Percentiles rank a stretch among this genome's conserved stretches.
These are phyloP conservation scores for Drosophila pachea DNA, from an alignment of 1,140 invertebrate species.

Conservation along the genomic window DNA sequence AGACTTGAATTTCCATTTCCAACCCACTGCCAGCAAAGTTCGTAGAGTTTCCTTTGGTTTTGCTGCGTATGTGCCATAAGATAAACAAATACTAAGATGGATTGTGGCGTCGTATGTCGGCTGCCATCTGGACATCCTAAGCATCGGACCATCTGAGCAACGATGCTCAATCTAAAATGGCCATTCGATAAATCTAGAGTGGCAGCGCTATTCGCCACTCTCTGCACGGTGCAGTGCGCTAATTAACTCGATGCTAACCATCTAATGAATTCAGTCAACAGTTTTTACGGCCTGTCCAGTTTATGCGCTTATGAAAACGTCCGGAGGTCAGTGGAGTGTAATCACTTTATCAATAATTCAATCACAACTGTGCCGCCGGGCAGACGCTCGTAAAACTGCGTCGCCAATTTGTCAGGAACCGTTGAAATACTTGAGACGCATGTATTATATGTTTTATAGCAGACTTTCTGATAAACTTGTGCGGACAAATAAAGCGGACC, in stretches of 20 bases:
- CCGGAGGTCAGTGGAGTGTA: conserved; percentile 37
- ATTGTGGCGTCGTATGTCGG: conserved; percentile 63
- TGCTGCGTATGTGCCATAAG: conserved; percentile 67
- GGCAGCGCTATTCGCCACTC: background rate
- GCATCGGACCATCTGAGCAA: too few relatives aligned
- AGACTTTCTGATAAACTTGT: conserved; percentile 47
- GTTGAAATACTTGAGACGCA: conserved; percentile 36
- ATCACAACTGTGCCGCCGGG: conserved; percentile 54
- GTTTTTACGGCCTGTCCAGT: conserved; percentile 57
- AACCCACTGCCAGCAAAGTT: conserved; percentile 35
- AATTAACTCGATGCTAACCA: conserved; percentile 55
- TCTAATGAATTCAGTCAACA: conserved; percentile 68
- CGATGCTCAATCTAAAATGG: conserved; percentile 59
- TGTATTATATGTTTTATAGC: conserved; percentile 68
- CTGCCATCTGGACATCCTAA: conserved; percentile 54
- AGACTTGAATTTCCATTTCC: conserved; percentile 26
- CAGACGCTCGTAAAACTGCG: conserved; percentile 61
- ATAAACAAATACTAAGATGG: conserved; percentile 74
- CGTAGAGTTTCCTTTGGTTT: conserved; percentile 25
- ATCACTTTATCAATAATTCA: conserved; percentile 77
- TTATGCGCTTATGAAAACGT: conserved; percentile 53
- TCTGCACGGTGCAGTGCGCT: conserved; percentile 23
- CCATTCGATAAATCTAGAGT: conserved; percentile 60
- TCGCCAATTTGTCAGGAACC: conserved; percentile 58
- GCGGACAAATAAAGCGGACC: conserved; percentile 50